phyloP scores from a whole-genome alignment of 2,797 vertebrate species.

The Diglossa cyanea region DNA sequence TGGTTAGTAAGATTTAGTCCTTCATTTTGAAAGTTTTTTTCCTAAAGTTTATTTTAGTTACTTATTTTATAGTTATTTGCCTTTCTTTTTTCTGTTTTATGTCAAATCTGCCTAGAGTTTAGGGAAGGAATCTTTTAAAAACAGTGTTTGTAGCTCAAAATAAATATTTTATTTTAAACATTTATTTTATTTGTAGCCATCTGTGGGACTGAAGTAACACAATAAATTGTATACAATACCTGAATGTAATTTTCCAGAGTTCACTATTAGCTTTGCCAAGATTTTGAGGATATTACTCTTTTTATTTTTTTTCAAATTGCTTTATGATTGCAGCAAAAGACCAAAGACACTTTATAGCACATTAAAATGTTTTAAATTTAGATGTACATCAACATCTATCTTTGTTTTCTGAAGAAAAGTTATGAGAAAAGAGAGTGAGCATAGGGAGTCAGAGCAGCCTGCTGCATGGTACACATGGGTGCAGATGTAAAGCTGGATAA shows the following conservation, averaged over 20 bases:
- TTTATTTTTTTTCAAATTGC: not conserved
- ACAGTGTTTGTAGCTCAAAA: not conserved
- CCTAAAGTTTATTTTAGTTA: not conserved
- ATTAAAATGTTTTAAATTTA: not conserved
- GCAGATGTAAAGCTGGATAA: not conserved
- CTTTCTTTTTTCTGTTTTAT: not conserved
- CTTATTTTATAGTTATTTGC: not conserved
- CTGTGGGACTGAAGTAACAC: not conserved
- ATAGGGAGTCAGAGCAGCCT: not conserved
- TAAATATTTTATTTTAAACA: not conserved
- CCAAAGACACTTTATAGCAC: not conserved
- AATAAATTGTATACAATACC: not conserved
- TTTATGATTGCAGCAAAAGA: not conserved
- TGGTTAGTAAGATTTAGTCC: not conserved
- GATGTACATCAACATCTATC: not conserved
- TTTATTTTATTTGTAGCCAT: constrained; percentile 9
- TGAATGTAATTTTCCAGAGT: not conserved
- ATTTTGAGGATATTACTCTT: not conserved
- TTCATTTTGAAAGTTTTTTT: not conserved
- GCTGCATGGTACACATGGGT: not conserved
- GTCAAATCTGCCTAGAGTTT: not conserved
- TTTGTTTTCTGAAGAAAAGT: not conserved
- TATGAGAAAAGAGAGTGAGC: not conserved
- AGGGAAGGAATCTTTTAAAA: not conserved
- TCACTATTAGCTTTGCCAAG: not conserved